Evolutionary conservation across 2,797 vertebrate genomes (phyloP), one percentile per base, ranked within the genome.

Genomic region (Notamacropus eugenii): DNA sequence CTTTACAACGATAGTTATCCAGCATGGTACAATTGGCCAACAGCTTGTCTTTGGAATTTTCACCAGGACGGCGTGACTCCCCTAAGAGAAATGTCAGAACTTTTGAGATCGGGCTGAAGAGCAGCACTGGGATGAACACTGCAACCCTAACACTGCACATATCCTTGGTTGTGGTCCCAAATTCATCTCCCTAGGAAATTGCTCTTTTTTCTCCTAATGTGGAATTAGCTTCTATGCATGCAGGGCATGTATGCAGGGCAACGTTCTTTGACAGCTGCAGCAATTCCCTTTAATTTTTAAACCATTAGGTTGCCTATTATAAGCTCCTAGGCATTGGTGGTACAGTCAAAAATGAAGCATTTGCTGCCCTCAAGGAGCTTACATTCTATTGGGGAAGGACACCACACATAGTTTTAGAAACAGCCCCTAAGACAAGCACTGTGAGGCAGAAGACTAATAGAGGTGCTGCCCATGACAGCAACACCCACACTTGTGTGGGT

Each of bases 41-140:
- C 93, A 91, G n/a, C 0, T 2, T 94, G 94, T 96, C 96, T 95
- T 74, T 0, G 4, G 55, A 96, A 96, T 96, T 74, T 54, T 97
- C 95, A 97, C 56, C 92, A 87, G 96, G 92, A 90, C 96, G 97
- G n/a, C 90, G 56, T 93, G 92, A 94, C 93, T 98, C 98, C 97
- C 96, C 97, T 97, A 98, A 97, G 19, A 90, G 96, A 98, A 54
- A 98, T 2, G 0, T 8, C 94, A 96, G 93, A 67, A 96, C 96
- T 14, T 93, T 82, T 97, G 28, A 98, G 95, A 90, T 40, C 62
- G 96, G 40, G 74, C 59, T 97, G 29, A 96, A 92, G 87, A 94
- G 93, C 0, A 90, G 62, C 54, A 87, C 52, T 94, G 40, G 97
- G 31, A 94, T 93, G 91, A 97, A 93, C 46, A 95, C 52, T 92